Conservation (phyloP, 92 coral and sea anemone genomes). For the Chrysogorgia sp. region DNA sequence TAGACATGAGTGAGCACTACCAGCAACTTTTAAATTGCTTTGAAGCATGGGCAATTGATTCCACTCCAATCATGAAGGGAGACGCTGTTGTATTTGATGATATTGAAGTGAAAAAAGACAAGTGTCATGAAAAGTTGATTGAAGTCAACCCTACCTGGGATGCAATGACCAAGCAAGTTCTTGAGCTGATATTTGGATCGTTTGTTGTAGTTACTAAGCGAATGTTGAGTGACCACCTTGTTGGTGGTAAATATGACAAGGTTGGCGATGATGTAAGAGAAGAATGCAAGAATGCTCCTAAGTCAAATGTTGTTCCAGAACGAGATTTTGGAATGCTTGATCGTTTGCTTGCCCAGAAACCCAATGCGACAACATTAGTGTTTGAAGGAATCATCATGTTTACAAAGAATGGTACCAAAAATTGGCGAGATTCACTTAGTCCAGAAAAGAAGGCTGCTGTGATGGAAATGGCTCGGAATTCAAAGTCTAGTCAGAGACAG, state of each 20-base stretch:
- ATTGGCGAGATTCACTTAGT: constrained; percentile 32
- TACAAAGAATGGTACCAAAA: constrained; percentile 39
- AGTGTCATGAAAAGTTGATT: constrained; percentile 16
- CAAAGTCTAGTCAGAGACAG: constrained; percentile 21
- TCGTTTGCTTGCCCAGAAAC: constrained; percentile 21
- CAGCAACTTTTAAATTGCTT: constrained; percentile 28
- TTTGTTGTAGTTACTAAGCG: constrained; percentile 49
- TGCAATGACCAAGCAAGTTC: constrained; percentile 46
- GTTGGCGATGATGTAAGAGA: constrained; percentile 4
- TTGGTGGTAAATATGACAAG: constrained; percentile 48
- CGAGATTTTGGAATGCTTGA: constrained; percentile 42
- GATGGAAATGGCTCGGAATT: constrained; percentile 27
- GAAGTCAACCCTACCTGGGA: constrained; percentile 29
- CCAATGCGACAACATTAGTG: constrained; percentile 49
- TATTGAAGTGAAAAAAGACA: constrained; percentile 18
- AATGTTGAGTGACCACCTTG: constrained; percentile 44
- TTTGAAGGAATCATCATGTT: constrained; percentile 22
- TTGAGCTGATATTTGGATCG: constrained; percentile 40
- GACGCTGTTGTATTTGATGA: constrained; percentile 33
- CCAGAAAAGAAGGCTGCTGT: constrained; percentile 25
- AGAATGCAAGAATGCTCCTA: constrained; percentile 40
- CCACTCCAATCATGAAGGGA: constrained; percentile 38
- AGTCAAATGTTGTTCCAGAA: constrained; percentile 37
- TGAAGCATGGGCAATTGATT: constrained; percentile 41
- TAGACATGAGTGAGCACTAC: constrained; percentile 37